A percentile compares a stretch with the other conserved stretches of the same genome.
Conservation (phyloP, 1,140 invertebrate species). For the Bradysia coprophila region DNA sequence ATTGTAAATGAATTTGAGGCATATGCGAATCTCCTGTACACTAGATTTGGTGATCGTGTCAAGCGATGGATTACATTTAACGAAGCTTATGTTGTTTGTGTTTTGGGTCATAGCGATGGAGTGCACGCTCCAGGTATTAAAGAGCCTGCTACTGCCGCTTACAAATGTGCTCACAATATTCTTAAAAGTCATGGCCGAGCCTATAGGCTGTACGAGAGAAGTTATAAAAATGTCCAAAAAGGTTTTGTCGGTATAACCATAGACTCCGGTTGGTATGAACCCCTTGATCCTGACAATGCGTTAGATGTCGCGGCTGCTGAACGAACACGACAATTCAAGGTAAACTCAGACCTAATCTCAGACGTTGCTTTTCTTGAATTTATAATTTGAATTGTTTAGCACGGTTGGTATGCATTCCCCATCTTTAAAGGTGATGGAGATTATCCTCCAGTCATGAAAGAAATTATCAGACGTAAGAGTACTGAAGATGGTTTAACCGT, state of each 20-base stretch:
- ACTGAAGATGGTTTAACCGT: not conserved
- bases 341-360: not conserved
- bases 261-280: not conserved
- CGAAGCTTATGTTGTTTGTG: not conserved
- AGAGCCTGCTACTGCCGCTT: not conserved
- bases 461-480: not conserved
- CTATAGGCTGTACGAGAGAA: not conserved
- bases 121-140: not conserved
- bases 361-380: not conserved
- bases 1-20: not conserved
- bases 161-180: not conserved
- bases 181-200: not conserved
- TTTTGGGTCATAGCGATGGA: not conserved
- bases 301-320: not conserved
- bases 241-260: not conserved
- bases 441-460: not conserved
- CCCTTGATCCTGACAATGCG: not conserved
- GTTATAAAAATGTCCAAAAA: not conserved
- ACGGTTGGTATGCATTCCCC: not conserved
- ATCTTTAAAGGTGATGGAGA: not conserved
- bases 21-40: not conserved
- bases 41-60: not conserved
- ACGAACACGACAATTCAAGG: not conserved
- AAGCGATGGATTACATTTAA: not conserved
- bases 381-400: not conserved